A percentile compares a stretch with the other conserved stretches of the same genome.
phyloP scores from a whole-genome alignment of 2,888 invertebrate species.

The Eugnorisma glareosa region DNA sequence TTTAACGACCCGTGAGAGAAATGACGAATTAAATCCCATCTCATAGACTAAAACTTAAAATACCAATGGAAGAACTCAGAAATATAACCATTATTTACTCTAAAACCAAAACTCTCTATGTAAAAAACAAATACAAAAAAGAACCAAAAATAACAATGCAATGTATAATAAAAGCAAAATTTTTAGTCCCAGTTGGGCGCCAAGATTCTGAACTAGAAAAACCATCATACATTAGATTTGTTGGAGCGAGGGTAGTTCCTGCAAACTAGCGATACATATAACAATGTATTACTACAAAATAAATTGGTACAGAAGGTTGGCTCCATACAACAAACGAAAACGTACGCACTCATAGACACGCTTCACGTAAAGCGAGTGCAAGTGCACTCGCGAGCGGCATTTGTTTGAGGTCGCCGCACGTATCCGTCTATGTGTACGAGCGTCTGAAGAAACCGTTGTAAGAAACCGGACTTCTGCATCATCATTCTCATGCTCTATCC shows the following conservation, averaged over 20 bases:
- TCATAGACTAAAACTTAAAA: neutral
- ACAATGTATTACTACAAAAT: slow-evolving; percentile 35
- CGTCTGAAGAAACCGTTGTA: no score
- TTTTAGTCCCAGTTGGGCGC: slow-evolving; percentile 40
- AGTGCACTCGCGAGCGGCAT: no score
- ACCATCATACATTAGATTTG: slow-evolving; percentile 36
- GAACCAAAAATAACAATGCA: neutral
- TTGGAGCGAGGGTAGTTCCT: slow-evolving; percentile 43
- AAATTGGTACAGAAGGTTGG: neutral
- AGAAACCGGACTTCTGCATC: neutral
- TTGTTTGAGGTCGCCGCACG: no score
- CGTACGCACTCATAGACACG: neutral
- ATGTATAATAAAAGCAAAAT: neutral
- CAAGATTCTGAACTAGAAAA: slow-evolving; percentile 37
- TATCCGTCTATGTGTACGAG: neutral
- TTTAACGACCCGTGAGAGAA: neutral
- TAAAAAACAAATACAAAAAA: neutral
- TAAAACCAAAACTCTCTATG: neutral
- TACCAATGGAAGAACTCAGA: neutral
- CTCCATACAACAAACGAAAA: neutral
- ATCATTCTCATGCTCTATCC: neutral
- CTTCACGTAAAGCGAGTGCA: neutral
- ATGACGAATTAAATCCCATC: neutral
- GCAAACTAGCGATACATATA: slow-evolving; percentile 41
- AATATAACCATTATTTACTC: neutral